Percentiles rank a stretch among this genome's conserved stretches.
Conservation (phyloP, 2,888 invertebrate genomes). For the Carcina quercana region DNA sequence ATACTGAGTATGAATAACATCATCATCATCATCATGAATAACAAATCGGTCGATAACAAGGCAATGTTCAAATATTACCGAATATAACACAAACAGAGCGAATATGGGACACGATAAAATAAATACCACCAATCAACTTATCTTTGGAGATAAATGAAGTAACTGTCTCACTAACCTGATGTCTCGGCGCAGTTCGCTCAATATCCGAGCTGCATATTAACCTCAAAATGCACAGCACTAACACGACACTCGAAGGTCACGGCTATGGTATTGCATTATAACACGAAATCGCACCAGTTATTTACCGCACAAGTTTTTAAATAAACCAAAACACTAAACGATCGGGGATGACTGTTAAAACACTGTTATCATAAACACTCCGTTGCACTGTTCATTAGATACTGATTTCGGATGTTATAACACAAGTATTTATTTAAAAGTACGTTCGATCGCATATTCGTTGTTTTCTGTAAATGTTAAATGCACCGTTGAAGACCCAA, state of each 20-base stretch:
- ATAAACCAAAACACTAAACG: slow-evolving; percentile 60
- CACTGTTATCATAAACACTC: slow-evolving; percentile 72
- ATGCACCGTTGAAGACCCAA: slow-evolving; percentile 50
- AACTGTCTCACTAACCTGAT: slow-evolving; percentile 63
- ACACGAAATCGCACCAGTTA: slow-evolving; percentile 55
- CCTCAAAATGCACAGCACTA: slow-evolving; percentile 70
- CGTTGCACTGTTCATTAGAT: slow-evolving; percentile 69
- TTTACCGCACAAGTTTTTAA: slow-evolving; percentile 47
- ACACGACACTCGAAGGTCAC: slow-evolving; percentile 68
- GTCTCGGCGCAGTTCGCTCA: slow-evolving; percentile 67
- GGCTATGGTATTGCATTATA: slow-evolving; percentile 68
- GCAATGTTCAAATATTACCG: slow-evolving; percentile 7
- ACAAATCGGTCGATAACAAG: slow-evolving; percentile 5
- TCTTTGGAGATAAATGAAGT: slow-evolving; percentile 49
- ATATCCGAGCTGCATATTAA: slow-evolving; percentile 72
- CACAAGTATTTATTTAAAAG: slow-evolving; percentile 47
- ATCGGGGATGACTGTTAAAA: slow-evolving; percentile 53
- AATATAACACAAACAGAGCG: slow-evolving; percentile 22
- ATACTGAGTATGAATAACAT: no score
- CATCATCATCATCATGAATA: no score
- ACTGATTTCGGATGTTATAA: slow-evolving; percentile 60
- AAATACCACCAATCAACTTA: slow-evolving; percentile 45
- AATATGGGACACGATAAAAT: slow-evolving; percentile 55
- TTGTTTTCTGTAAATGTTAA: slow-evolving; percentile 40
- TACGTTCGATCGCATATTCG: slow-evolving; percentile 58